Evolutionary conservation across 2,113 vertebrate species (phyloP), one percentile per base, ranked within the genome.

Genomic region (Penelope pileata): DNA sequence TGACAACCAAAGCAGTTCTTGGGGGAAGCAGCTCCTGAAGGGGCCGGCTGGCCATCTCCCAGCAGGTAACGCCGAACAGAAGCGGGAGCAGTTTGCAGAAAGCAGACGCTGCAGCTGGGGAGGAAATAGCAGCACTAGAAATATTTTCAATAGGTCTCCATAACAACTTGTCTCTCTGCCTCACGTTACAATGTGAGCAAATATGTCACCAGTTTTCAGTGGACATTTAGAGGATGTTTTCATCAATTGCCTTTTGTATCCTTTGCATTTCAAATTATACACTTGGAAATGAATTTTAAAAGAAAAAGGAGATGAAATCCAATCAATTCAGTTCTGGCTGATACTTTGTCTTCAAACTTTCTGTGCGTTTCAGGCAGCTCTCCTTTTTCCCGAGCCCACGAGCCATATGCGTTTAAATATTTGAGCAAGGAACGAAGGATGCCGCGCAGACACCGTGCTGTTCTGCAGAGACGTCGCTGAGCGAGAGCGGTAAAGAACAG

Each of bases 331-430:
- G 83, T 72, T 74, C 19, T 42, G 60, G 10, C 30, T 21, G n/a
- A 18, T n/a, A 7, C n/a, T 83, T 30, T 19, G 66, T 54, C 89
- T 82, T 45, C 67, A 42, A 22, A 29, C 32, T 48, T 10, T 17
- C 1, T 6, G 78, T 17, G 54, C 38, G 1, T 42, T 43, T 48
- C 78, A 11, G 66, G 77, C 83, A 3, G 66, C 8, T 66, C 27
- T 62, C n/a, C 74, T 60, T 58, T 17, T 38, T 30, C 7, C 58
- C 0, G 7, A 90, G 68, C 82, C 53, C 30, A 5, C 59, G 24
- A 7, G 5, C 32, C 16, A 0, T 16, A 6, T 0, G 22, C 1
- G 4, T 10, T 54, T 3, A 34, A 43, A 43, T 8, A 58, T 9
- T 2, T 16, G 78, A 43, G 93, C 58, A 32, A n/a, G 48, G 74